Evolutionary conservation across 2,888 invertebrate species (phyloP), one percentile per base, ranked within the genome.

Genomic region (Saturnia pavonia): DNA sequence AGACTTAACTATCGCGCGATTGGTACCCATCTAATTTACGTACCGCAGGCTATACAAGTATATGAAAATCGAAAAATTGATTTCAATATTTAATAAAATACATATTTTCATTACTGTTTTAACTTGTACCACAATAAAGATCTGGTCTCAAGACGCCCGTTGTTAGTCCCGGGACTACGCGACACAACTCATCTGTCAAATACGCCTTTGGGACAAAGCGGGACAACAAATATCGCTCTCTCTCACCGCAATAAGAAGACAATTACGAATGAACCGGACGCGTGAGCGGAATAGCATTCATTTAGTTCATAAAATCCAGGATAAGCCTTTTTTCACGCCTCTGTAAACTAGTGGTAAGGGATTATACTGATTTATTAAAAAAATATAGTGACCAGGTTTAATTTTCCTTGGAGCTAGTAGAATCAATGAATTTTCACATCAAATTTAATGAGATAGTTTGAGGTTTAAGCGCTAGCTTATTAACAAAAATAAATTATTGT

Each of bases 121-220:
- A 48, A 48, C 48, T 68, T 51, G 45, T 8, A 68, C 68, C 68
- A 68, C 68, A 68, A 27, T 45, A 27, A 45, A 68, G n/a, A 43
- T n/a, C 25, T 27, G 9, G 48, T 68, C 68, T 68, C 68, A 68
- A 68, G 68, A 16, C n/a, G 48, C 45, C 22, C 27, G 48, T 68
- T 51, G 68, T 19, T 27, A 51, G 45, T 48, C 68, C 68, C 68
- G 51, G 48, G 48, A 68, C 68, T 48, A 68, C 45, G 45, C 25
- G 43, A 27, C 68, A 45, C 48, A 34, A 68, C 40, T 68, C 68
- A 68, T 68, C 68, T 48, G 68, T 68, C 68, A 68, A 68, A 45
- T 48, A 16, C 68, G 34, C 68, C 68, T 68, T 45, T 48, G 68
- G 45, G 68, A 45, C 19, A 51, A 34, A 68, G 45, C 16, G 25